Base-by-base conservation (phyloP, 2,888 invertebrate species). In the Fragum fragum region DNA sequence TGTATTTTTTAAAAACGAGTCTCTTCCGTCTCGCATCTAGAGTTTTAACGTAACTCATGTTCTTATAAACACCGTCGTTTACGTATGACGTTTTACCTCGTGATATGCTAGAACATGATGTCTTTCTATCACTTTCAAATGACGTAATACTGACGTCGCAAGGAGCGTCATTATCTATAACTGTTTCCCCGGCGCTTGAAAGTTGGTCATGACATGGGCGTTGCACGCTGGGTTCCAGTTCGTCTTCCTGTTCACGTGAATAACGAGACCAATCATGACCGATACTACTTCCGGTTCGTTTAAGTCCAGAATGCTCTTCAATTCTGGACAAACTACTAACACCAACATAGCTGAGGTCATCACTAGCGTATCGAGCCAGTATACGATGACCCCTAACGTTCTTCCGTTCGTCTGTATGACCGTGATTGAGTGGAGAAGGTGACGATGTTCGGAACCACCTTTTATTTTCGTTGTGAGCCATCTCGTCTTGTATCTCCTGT, bases 191-290 rank as follows among this genome's bases (percentile, higher is more conserved):
- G 6, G 39, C 42, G 16, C 26, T 42, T 5, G 14, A 14, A 9
- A 23, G 11, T 14, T 42, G 23, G 18, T 16, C 23, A 6, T 26
- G 36, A 42, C n/a, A 39, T 42, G 11, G 14, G 7, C 5, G 2
- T 14, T 9, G 66, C 7, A 26, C 18, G 21, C 2, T 14, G 1
- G 21, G 39, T 42, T 66, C 66, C 7, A 39, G 3, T 9, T 42
- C 42, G 21, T 66, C 66, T 0, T 23, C 42, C 71, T 21, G 39
- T 39, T 70, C 69, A 55, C 69, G 76, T 61, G 76, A 73, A 76
- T 81, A 32, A 18, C 81, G 59, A 21, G 81, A 81, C 81, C 81
- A 81, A 55, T 81, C 81, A 36, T 39, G 42, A 28, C 69, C 74
- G 3, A 73, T 52, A 61, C 42, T 59, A 66, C 74, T 79, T 42